Evolutionary conservation across 2,888 invertebrate genomes (phyloP).

Genomic region (Scelioninae gen. 1): DNA sequence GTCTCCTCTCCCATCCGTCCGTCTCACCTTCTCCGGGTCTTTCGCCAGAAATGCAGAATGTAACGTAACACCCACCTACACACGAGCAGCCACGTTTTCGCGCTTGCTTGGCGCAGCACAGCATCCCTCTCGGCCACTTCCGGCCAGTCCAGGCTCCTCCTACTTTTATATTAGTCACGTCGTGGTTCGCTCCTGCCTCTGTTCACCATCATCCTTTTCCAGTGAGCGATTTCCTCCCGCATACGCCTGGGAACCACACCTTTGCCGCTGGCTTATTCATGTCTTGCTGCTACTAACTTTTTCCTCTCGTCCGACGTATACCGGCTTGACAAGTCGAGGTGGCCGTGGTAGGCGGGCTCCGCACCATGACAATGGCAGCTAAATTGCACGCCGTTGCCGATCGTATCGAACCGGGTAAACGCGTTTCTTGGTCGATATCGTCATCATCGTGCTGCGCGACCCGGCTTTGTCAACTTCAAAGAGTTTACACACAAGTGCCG

Average conservation of each 20-base stretch:
- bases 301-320: conserved; percentile 67
- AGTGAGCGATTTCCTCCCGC: conserved; percentile 81
- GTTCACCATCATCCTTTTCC: conserved; percentile 81
- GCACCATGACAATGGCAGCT: conserved; percentile 72
- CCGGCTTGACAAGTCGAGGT: conserved; percentile 65
- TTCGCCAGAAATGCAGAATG: conserved; percentile 68
- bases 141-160: conserved; percentile 82
- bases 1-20: conserved; percentile 46
- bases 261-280: conserved; percentile 81
- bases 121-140: conserved; percentile 83
- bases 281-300: conserved; percentile 74
- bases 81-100: conserved; percentile 78
- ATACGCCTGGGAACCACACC: conserved; percentile 83
- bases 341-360: conserved; percentile 70
- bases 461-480: conserved; percentile 49
- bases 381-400: conserved; percentile 70
- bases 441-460: conserved; percentile 36
- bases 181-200: conserved; percentile 81
- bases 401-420: conserved; percentile 66
- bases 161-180: conserved; percentile 85
- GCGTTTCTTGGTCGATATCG: conserved; percentile 70
- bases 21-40: conserved; percentile 71
- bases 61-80: conserved; percentile 68
- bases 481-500: conserved; percentile 50
- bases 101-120: conserved; percentile 80